These are phyloP conservation scores for Mizuhopecten yessoensis DNA, from an alignment of 1,140 invertebrate species.

Conservation along the genomic window DNA sequence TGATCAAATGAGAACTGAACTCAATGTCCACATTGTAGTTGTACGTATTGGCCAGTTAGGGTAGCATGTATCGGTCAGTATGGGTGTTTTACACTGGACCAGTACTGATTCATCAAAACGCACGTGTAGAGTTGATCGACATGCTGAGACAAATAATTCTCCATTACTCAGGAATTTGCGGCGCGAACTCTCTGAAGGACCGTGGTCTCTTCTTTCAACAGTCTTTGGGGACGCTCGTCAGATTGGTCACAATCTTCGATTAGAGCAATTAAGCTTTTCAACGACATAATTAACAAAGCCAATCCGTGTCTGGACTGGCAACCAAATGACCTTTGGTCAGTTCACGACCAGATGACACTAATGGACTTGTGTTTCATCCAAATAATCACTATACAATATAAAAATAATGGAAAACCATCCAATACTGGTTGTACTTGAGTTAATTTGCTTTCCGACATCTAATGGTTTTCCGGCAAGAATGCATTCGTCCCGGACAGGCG, in stretches of 20 bases:
- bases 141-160: background rate
- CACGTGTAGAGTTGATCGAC: background rate
- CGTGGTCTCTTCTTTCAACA: background rate
- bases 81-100: too few relatives aligned
- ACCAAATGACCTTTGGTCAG: background rate
- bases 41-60: too few relatives aligned
- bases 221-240: constrained; percentile 2
- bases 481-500: background rate
- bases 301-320: constrained; percentile 5
- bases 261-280: constrained; percentile 34
- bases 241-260: background rate
- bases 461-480: constrained; percentile 1
- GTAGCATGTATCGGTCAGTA: too few relatives aligned
- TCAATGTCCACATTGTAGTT: too few relatives aligned
- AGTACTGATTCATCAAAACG: background rate
- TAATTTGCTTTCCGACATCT: constrained; percentile 23
- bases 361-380: constrained; percentile 7
- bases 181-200: too few relatives aligned
- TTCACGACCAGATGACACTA: background rate
- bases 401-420: constrained; percentile 27
- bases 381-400: constrained; percentile 22
- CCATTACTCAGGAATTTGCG: background rate
- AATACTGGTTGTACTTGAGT: background rate
- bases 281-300: background rate
- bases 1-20: too few relatives aligned